phyloP scores from a whole-genome alignment of 2,888 invertebrate genomes.

The Parascotia fuliginaria region DNA sequence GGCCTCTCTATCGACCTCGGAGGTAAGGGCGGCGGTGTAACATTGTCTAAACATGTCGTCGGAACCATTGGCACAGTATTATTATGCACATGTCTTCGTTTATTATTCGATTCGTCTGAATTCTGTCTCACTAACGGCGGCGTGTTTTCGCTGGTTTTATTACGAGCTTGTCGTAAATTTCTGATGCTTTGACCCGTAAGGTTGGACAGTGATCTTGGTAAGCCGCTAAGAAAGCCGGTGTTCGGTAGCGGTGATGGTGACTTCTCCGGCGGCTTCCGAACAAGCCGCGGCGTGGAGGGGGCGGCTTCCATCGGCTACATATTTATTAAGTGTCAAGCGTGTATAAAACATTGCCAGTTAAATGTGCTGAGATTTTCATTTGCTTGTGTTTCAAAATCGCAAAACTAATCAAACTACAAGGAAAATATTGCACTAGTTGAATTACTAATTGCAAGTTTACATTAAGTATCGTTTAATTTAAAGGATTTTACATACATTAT shows the following conservation, averaged over 20 bases:
- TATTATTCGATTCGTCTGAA: slow-evolving; percentile 61
- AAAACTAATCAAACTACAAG: no score
- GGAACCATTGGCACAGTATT: slow-evolving; percentile 74
- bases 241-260: slow-evolving; percentile 40
- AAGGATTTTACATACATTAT: no score
- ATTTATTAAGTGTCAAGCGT: slow-evolving; percentile 18
- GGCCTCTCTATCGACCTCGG: slow-evolving; percentile 67
- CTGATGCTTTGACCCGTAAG: slow-evolving; percentile 78
- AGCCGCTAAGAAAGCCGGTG: slow-evolving; percentile 74
- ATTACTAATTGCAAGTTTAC: no score
- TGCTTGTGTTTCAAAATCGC: neutral
- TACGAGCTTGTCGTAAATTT: slow-evolving; percentile 66
- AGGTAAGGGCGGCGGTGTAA: slow-evolving; percentile 71
- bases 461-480: no score
- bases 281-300: slow-evolving; percentile 14
- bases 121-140: slow-evolving; percentile 65
- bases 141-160: slow-evolving; percentile 53
- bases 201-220: slow-evolving; percentile 79
- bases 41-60: slow-evolving; percentile 75
- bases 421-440: no score
- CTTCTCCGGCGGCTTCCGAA: slow-evolving; percentile 28
- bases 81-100: slow-evolving; percentile 59
- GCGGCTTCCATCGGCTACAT: slow-evolving; percentile 22
- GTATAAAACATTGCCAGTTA: slow-evolving; percentile 25
- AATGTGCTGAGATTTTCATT: slow-evolving; percentile 31